These are phyloP conservation scores for Incurvaria masculella DNA, from an alignment of 2,888 invertebrate genomes.

Conservation along the genomic window DNA sequence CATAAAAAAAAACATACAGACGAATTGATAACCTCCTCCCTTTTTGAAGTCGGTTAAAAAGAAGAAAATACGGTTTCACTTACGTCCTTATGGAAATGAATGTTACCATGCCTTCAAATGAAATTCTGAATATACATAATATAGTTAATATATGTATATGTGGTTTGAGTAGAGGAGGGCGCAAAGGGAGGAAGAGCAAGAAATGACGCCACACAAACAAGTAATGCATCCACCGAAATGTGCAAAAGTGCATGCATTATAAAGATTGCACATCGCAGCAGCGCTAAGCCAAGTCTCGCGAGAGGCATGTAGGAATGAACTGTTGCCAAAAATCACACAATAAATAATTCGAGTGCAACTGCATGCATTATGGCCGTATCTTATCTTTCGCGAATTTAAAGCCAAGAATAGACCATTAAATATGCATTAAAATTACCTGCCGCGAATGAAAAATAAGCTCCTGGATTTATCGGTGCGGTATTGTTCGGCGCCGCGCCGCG, in stretches of 20 bases:
- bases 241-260: conserved; percentile 53
- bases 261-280: conserved; percentile 48
- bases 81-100: too few relatives aligned
- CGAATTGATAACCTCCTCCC: too few relatives aligned
- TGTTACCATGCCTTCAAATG: too few relatives aligned
- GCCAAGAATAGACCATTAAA: conserved; percentile 56
- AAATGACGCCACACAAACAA: too few relatives aligned
- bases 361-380: conserved; percentile 53
- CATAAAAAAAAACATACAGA: too few relatives aligned
- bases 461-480: conserved; percentile 22
- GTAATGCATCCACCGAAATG: background rate
- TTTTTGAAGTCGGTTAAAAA: too few relatives aligned
- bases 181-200: too few relatives aligned
- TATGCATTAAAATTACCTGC: conserved; percentile 58
- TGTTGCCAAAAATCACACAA: conserved; percentile 56
- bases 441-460: conserved; percentile 41
- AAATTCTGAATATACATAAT: too few relatives aligned
- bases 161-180: too few relatives aligned
- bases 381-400: conserved; percentile 55
- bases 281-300: conserved; percentile 44
- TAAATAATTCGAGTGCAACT: conserved; percentile 52
- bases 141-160: too few relatives aligned
- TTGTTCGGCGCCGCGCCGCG: conserved; percentile 23
- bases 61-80: too few relatives aligned
- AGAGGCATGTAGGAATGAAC: conserved; percentile 26